Percentiles rank a stretch among this genome's conserved stretches.
phyloP scores from a whole-genome alignment of 1,140 invertebrate genomes.

The Diabrotica undecimpunctata region DNA sequence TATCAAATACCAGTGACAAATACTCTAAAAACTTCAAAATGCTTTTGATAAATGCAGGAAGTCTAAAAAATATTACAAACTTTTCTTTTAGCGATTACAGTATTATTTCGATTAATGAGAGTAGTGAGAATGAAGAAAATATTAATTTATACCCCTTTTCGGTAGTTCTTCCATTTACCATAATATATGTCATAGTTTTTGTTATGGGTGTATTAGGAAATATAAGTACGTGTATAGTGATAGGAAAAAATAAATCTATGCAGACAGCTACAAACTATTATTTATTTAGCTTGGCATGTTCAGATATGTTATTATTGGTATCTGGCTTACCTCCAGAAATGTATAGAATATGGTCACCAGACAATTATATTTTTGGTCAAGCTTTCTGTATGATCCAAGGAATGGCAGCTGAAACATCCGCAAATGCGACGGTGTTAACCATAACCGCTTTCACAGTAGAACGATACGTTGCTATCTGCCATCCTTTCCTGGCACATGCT shows the following conservation, averaged over 20 bases:
- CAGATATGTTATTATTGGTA: slow-evolving; percentile 78
- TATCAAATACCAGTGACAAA: too few relatives aligned
- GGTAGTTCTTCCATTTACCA: slow-evolving; percentile 58
- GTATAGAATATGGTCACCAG: slow-evolving; percentile 73
- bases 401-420: slow-evolving; percentile 69
- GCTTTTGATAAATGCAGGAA: neutral
- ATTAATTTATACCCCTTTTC: slow-evolving; percentile 28
- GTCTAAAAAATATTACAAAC: neutral
- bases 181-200: slow-evolving; percentile 75
- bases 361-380: slow-evolving; percentile 67
- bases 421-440: slow-evolving; percentile 63
- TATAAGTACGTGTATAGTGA: slow-evolving; percentile 80
- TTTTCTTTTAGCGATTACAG: neutral
- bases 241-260: slow-evolving; percentile 76
- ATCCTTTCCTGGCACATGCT: slow-evolving; percentile 53
- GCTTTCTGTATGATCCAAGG: slow-evolving; percentile 69
- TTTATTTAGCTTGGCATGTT: slow-evolving; percentile 81
- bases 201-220: slow-evolving; percentile 81
- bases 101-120: neutral
- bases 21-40: neutral
- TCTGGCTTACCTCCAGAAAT: slow-evolving; percentile 75
- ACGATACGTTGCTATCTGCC: slow-evolving; percentile 69
- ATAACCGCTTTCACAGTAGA: slow-evolving; percentile 70
- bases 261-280: slow-evolving; percentile 83
- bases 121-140: neutral